A percentile compares a stretch with the other conserved stretches of the same genome.
These are phyloP conservation scores for Heliocidaris erythrogramma DNA, from an alignment of 35 echinoderm and acorn worm species.

Conservation along the genomic window DNA sequence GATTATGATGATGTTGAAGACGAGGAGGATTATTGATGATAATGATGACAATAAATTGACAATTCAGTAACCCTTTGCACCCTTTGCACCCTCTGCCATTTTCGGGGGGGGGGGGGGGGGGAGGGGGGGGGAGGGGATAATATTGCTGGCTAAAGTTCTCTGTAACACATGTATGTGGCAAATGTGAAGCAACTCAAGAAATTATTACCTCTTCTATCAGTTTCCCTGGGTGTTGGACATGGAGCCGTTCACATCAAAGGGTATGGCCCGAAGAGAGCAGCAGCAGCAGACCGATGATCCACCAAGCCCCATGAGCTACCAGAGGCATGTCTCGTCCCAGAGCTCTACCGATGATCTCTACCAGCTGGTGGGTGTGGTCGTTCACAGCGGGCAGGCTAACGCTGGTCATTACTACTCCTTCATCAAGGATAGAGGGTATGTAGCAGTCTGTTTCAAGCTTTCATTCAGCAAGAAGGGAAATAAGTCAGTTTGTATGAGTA, in stretches of 20 bases:
- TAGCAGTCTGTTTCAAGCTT: background rate
- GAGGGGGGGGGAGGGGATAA: too few species aligned
- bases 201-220: conserved; percentile 28
- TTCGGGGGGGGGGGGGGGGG: too few species aligned
- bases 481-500: too few species aligned
- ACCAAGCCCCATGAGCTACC: background rate
- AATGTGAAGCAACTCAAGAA: background rate
- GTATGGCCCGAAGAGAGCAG: conserved; percentile 76
- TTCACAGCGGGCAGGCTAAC: conserved; percentile 98
- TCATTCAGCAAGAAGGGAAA: too few species aligned
- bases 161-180: background rate
- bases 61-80: too few species aligned
- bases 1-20: background rate
- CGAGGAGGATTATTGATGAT: too few species aligned
- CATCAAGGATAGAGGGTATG: conserved; percentile 95
- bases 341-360: conserved; percentile 78
- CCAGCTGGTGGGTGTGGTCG: conserved; percentile 88
- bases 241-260: conserved; percentile 92
- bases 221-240: conserved; percentile 99
- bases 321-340: conserved; percentile 59
- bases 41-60: too few species aligned
- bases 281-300: conserved; percentile 47
- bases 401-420: conserved; percentile 98
- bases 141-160: background rate
- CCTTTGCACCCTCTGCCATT: too few species aligned